Evolutionary conservation across 2,888 invertebrate genomes (phyloP), one percentile per base, ranked within the genome.

Genomic region (Myopa tessellatipennis): DNA sequence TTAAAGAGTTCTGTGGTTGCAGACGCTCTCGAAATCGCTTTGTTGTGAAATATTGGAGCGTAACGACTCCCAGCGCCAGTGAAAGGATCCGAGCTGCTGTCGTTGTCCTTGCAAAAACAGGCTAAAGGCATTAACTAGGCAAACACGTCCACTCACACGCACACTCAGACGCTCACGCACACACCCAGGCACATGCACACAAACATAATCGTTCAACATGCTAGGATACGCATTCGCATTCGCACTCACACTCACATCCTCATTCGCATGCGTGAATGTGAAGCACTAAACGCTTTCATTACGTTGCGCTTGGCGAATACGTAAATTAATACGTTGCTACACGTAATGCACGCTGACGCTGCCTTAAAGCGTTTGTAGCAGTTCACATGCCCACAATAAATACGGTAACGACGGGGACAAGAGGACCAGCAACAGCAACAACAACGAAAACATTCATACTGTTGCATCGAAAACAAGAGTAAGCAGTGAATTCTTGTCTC

Each of bases 81-180:
- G 55, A 14, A 26, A 55, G 55, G 34, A 70, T 55, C 55, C 52
- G 38, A 36, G 34, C 36, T 14, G 40, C 40, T n/a, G n/a, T 16
- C 38, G 14, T 36, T 70, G 14, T 70, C 36, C 70, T 70, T 50
- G 70, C 70, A 14, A 7, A 52, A 70, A n/a, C 52, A 65, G 65
- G 65, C 55, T 36, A 52, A 40, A 40, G 45, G 50, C 50, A 69
- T 16, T 55, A 55, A 36, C 38, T 38, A 65, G 34, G 34, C 38
- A 70, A 70, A 70, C 16, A 70, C 70, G 12, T 18, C 26, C 16
- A 34, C 36, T 4, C 40, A 4, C 40, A 5, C 67, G 26, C 26
- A 67, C 67, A 40, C 67, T 14, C 40, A 14, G 4, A 40, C 67
- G 16, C 67, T 26, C 2, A 26, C 26, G 26, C 26, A 26, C 26